phyloP scores from a whole-genome alignment of 2,888 invertebrate genomes.

The Smittia aterrima region DNA sequence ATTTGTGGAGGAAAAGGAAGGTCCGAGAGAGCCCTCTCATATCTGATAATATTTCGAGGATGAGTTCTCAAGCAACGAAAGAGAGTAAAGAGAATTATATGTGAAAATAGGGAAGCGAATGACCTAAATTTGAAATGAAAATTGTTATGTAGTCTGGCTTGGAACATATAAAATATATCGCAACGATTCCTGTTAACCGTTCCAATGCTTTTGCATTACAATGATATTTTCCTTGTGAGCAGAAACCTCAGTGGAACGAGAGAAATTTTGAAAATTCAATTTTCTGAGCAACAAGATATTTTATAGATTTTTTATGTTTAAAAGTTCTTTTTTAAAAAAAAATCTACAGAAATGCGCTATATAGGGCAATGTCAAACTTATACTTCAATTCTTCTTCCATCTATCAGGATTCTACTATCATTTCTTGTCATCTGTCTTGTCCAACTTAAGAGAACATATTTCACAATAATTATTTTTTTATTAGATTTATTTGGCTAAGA shows the following conservation, averaged over 20 bases:
- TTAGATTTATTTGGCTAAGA: too few species aligned
- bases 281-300: neutral
- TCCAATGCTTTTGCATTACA: neutral
- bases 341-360: too few species aligned
- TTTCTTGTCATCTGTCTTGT: too few species aligned
- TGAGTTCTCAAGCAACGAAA: neutral
- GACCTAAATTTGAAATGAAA: constrained; percentile 37
- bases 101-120: constrained; percentile 29
- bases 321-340: too few species aligned
- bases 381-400: neutral
- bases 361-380: neutral
- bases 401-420: too few species aligned
- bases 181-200: neutral
- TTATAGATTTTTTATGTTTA: neutral
- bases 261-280: too few species aligned
- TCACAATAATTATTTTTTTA: too few species aligned
- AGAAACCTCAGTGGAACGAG: neutral
- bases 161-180: neutral
- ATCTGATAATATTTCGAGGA: too few species aligned
- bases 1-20: too few species aligned
- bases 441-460: too few species aligned
- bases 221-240: neutral
- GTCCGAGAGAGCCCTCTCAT: too few species aligned
- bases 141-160: constrained; percentile 37
- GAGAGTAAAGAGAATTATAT: neutral